Evolutionary conservation across 2,888 invertebrate species (phyloP).

Genomic region (Camptogramma bilineatum): DNA sequence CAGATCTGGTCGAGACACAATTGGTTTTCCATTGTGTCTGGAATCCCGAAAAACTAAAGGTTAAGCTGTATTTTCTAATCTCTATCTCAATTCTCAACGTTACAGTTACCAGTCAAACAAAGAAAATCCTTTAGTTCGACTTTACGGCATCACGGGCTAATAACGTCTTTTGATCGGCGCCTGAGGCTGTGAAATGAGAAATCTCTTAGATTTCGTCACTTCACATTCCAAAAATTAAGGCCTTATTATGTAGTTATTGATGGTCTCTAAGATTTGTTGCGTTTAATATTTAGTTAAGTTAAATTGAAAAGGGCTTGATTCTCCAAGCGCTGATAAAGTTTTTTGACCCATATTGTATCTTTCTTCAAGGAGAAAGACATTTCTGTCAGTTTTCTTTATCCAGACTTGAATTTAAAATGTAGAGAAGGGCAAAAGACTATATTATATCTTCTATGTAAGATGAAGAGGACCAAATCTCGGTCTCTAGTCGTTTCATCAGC

Average conservation of each 20-base stretch:
- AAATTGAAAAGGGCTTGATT: neutral
- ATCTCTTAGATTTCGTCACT: conserved; percentile 23
- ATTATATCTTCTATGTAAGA: neutral
- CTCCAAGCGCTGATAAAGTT: conserved; percentile 3
- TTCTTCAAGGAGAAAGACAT: neutral
- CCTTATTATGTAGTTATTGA: conserved; percentile 54
- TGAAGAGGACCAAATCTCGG: conserved; percentile 33
- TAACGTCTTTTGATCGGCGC: conserved; percentile 12
- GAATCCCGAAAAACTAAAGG: too few relatives aligned
- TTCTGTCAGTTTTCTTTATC: neutral
- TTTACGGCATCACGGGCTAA: neutral
- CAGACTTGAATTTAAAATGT: neutral
- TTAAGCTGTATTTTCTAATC: too few relatives aligned
- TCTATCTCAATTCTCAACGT: too few relatives aligned
- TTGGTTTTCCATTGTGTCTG: too few relatives aligned
- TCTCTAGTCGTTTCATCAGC: conserved; percentile 16
- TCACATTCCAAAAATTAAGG: conserved; percentile 42
- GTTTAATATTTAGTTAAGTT: conserved; percentile 29
- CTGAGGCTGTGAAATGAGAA: conserved; percentile 31
- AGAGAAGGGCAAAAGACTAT: neutral
- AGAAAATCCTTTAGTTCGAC: neutral
- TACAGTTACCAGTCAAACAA: neutral
- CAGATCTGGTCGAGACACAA: too few relatives aligned
- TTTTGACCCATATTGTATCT: neutral
- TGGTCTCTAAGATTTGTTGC: conserved; percentile 45